These are phyloP conservation scores for Phenacoccus solenopsis DNA, from an alignment of 1,140 invertebrate species.

Conservation along the genomic window DNA sequence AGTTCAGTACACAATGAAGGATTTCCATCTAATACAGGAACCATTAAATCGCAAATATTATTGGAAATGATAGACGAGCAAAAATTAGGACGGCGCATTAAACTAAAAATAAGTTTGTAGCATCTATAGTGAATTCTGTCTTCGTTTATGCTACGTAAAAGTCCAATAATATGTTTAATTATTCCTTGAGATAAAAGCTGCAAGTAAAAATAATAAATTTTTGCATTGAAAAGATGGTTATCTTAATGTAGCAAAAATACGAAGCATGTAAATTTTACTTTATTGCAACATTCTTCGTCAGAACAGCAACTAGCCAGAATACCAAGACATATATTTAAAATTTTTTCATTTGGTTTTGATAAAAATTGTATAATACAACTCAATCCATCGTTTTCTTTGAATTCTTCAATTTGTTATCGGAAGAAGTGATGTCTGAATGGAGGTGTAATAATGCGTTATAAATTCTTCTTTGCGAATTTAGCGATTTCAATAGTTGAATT, in stretches of 20 bases:
- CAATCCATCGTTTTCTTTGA: constrained; percentile 22
- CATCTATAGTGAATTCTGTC: not conserved
- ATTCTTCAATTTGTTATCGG: constrained; percentile 18
- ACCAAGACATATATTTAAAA: constrained; percentile 26
- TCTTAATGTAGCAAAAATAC: no score
- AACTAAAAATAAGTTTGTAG: not conserved
- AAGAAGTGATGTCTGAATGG: constrained; percentile 23
- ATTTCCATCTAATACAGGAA: not conserved
- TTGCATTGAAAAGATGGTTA: no score
- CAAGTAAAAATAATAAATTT: no score
- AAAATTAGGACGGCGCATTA: not conserved
- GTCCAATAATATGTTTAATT: not conserved
- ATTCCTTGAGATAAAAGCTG: not conserved
- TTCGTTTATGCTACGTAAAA: not conserved
- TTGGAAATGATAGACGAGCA: not conserved
- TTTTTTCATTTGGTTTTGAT: constrained; percentile 26
- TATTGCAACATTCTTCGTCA: constrained; percentile 24
- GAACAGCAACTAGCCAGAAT: constrained; percentile 27
- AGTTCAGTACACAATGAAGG: not conserved
- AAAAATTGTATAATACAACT: constrained; percentile 24
- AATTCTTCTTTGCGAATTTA: not conserved
- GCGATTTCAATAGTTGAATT: not conserved
- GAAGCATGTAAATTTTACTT: constrained; percentile 21
- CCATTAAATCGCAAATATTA: not conserved
- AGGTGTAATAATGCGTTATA: constrained; percentile 19